A percentile compares a stretch with the other conserved stretches of the same genome.
Evolutionary conservation across 2,797 vertebrate species (phyloP).

Genomic region (Discoglossus pictus): DNA sequence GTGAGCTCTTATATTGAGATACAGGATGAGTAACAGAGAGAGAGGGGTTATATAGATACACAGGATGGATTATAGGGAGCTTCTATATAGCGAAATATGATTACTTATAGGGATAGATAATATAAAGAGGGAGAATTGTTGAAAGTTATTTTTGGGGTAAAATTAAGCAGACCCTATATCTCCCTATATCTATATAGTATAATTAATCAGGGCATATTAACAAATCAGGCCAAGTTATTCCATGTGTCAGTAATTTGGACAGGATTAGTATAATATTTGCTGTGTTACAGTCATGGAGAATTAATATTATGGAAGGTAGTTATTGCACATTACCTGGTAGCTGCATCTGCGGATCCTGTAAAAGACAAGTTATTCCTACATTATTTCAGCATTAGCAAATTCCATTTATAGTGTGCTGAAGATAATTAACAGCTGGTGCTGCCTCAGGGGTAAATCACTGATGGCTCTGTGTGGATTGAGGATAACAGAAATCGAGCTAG

Average conservation of each 20-base stretch:
- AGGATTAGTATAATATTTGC: conserved; percentile 23
- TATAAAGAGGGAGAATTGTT: too few species aligned
- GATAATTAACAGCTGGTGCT: conserved; percentile 38
- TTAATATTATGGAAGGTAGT: conserved; percentile 40
- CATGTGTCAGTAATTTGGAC: conserved; percentile 18
- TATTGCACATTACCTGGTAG: conserved; percentile 29
- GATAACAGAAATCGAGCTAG: conserved; percentile 36
- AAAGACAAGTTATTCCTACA: conserved; percentile 33
- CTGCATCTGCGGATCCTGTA: conserved; percentile 32
- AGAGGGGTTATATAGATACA: too few species aligned
- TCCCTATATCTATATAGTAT: too few species aligned
- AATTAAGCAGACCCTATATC: too few species aligned
- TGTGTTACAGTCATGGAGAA: conserved; percentile 29
- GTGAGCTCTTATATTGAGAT: too few species aligned
- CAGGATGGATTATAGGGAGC: too few species aligned
- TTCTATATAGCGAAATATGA: too few species aligned
- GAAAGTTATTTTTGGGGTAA: too few species aligned
- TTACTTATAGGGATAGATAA: too few species aligned
- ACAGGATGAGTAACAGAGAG: too few species aligned
- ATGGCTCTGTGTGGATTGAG: conserved; percentile 39
- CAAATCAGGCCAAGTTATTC: too few species aligned
- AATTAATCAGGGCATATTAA: too few species aligned
- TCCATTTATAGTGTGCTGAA: conserved; percentile 37
- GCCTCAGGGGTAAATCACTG: conserved; percentile 35
- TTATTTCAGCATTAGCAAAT: conserved; percentile 44